A percentile compares a stretch with the other conserved stretches of the same genome.
Conservation (phyloP, 2,113 vertebrate species). For the Leiothrix lutea region DNA sequence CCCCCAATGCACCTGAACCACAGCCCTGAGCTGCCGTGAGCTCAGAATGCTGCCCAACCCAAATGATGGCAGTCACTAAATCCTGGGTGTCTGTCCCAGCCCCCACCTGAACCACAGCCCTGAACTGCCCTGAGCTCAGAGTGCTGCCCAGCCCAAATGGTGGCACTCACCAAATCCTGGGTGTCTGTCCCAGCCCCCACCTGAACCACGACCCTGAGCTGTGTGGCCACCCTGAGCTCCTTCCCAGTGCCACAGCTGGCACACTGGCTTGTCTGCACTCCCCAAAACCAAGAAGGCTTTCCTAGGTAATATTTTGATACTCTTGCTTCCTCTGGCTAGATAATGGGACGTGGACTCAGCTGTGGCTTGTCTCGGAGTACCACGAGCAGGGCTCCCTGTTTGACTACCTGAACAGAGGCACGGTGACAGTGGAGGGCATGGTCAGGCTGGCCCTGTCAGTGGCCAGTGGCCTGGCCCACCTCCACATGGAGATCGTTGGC, state of each 20-base stretch:
- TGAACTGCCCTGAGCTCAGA: too few species aligned
- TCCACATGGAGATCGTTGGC: conserved; percentile 98
- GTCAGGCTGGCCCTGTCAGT: conserved; percentile 84
- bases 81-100: not conserved
- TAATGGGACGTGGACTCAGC: conserved; percentile 96
- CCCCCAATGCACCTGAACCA: too few species aligned
- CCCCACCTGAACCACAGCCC: not conserved
- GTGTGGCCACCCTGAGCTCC: accelerated
- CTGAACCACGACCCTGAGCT: accelerated
- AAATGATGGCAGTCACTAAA: accelerated
- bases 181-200: accelerated
- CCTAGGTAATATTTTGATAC: not conserved
- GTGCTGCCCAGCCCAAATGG: accelerated
- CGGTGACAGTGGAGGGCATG: conserved; percentile 86
- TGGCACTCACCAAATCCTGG: accelerated
- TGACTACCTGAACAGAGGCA: conserved; percentile 92
- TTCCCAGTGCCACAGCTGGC: accelerated
- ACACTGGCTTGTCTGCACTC: accelerated
- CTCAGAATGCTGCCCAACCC: accelerated
- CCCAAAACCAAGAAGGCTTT: accelerated
- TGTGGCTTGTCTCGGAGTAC: conserved; percentile 98
- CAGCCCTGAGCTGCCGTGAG: too few species aligned
- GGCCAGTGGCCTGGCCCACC: conserved; percentile 92
- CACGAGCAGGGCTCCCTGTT: conserved; percentile 95
- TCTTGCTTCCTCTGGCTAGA: conserved; percentile 68